Evolutionary conservation across 2,888 invertebrate genomes (phyloP), one percentile per base, ranked within the genome.

Genomic region (Junonia oenone): DNA sequence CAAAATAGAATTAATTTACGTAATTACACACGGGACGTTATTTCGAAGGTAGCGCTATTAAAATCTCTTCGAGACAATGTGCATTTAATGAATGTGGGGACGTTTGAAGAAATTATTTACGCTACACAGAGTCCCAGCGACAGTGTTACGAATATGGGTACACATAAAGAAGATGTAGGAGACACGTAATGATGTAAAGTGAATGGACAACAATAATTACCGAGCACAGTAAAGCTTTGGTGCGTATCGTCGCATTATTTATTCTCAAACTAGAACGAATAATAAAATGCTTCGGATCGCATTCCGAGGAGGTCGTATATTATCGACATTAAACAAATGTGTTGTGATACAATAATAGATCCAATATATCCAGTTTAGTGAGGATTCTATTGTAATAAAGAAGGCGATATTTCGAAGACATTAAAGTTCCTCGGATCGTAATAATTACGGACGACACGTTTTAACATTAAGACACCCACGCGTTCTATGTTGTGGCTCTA

Each of bases 361-460:
- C 66, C 66, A 65, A 73, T 71, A 74, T 77, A 79, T 82, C 82
- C 78, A 83, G 84, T 85, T 83, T 76, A 73, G 72, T 73, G 73
- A 74, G 73, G 78, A 72, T 76, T 69, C 82, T 80, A 87, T 88
- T 87, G 84, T 85, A 78, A 86, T 87, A 83, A 82, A 85, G 83
- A 82, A 83, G 78, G 78, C 80, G 86, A 86, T 81, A 82, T 87
- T 87, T 84, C 73, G 76, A 79, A 82, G 78, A 86, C 84, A 87
- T 90, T 87, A 84, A 90, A 86, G 84, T 89, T 84, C 85, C 75
- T 80, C 78, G 80, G 81, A 81, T 84, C 77, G 79, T 85, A 89
- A 69, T 90, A 90, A 90, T 89, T 89, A 90, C 85, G 76, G 76
- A 83, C 86, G 90, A 89, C 90, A 90, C 87, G 83, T 89, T 88